Evolutionary conservation across 2,113 vertebrate genomes (phyloP).

Genomic region (Pagrus major): DNA sequence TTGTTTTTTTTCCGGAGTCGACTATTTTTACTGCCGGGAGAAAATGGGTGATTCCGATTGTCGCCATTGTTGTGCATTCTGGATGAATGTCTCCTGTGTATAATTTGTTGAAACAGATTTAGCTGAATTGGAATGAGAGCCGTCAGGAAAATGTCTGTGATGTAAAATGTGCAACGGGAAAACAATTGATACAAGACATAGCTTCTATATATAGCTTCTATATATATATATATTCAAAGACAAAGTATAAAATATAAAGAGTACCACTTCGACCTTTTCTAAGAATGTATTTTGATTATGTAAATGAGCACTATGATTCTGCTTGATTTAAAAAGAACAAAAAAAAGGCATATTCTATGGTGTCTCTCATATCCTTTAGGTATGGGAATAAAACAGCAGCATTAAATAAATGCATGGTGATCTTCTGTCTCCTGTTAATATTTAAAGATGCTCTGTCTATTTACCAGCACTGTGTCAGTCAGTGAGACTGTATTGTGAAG

Average conservation of each 20-base stretch:
- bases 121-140: slow-evolving; percentile 62
- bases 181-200: slow-evolving; percentile 64
- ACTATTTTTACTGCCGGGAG: slow-evolving; percentile 18
- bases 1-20: background rate
- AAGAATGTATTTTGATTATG: slow-evolving; percentile 87
- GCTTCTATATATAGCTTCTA: slow-evolving; percentile 70
- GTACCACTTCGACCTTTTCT: slow-evolving; percentile 77
- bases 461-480: slow-evolving; percentile 81
- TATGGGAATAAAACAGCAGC: slow-evolving; percentile 67
- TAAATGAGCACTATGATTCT: slow-evolving; percentile 74
- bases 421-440: slow-evolving; percentile 74
- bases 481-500: slow-evolving; percentile 67
- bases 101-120: slow-evolving; percentile 58
- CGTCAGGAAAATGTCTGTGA: slow-evolving; percentile 75
- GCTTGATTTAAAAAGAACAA: slow-evolving; percentile 68
- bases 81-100: slow-evolving; percentile 71
- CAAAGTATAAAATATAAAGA: slow-evolving; percentile 72
- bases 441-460: slow-evolving; percentile 72
- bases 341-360: slow-evolving; percentile 50
- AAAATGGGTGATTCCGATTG: slow-evolving; percentile 23
- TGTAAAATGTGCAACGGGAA: slow-evolving; percentile 78
- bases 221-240: slow-evolving; percentile 73
- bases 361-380: slow-evolving; percentile 63
- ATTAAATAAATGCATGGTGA: slow-evolving; percentile 82
- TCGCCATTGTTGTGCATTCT: slow-evolving; percentile 47